Base-by-base conservation (phyloP, 2,888 invertebrate species). In the Dasypogon diadema region DNA sequence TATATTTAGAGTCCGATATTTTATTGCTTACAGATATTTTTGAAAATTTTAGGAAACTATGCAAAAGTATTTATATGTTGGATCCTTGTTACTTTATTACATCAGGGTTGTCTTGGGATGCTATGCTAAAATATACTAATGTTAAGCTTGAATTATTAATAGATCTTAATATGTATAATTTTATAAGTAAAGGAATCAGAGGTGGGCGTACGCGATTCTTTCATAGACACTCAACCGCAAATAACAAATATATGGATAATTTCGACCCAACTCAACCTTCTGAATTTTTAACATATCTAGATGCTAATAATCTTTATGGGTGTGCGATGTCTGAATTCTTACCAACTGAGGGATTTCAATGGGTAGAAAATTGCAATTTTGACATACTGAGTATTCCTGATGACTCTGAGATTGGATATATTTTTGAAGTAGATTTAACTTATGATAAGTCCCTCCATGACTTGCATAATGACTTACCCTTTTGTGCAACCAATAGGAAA, bases 1-100 rank as follows among this genome's bases (percentile, higher is more conserved):
- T 84, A 55, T 84, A 58, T 46, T 22, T 58, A 21, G 83, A 82
- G 79, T 81, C 82, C 0, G 84, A 85, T 78, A 81, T 85, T 1
- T 75, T 84, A 12, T 75, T 84, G 2, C 75, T 83, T 30, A 80
- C 81, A 1, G 84, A 85, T 74, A 79, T 75, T 16, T 75, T 55
- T 55, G 18, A 68, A 46, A 42, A 56, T 8, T 75, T 75, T 56
- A 37, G 68, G 5, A 30, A 75, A 42, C 14, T 55, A 6, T 75
- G 65, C 16, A 55, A 8, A 37, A 18, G 5, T 2, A 74, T 74
- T n/a, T 74, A 74, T 10, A 0, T 18, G n/a, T 54, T 75, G 16
- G 65, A 75, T 46, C 65, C 75, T 1, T 63, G 65, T 24, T 75
- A 54, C 46, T 75, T 56, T 6, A 75, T 65, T 2, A 16, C 37